phyloP scores from a whole-genome alignment of 2,797 vertebrate species.

The Mareca penelope region DNA sequence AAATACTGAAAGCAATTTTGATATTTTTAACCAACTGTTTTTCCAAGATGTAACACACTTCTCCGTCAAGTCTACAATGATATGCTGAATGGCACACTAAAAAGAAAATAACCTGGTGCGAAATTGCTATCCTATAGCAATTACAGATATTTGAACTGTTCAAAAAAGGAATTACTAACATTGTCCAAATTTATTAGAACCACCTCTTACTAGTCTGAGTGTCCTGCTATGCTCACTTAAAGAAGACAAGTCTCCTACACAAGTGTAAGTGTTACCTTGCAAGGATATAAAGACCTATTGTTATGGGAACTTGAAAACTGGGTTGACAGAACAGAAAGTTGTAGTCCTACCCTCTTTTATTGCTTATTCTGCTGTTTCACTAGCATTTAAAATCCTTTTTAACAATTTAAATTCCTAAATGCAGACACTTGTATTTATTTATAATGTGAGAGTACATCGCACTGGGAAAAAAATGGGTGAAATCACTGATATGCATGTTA shows the following conservation, averaged over 20 bases:
- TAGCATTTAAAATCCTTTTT: conserved; percentile 23
- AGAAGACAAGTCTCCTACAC: not conserved
- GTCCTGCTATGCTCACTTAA: not conserved
- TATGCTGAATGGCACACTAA: not conserved
- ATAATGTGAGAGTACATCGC: not conserved
- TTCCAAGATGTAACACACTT: not conserved
- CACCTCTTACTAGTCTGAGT: not conserved
- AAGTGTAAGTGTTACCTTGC: not conserved
- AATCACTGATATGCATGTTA: not conserved
- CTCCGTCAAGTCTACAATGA: not conserved
- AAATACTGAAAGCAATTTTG: not conserved
- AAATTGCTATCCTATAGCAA: not conserved
- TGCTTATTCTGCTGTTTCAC: not conserved
- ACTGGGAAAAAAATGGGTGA: conserved; percentile 37
- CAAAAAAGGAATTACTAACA: not conserved
- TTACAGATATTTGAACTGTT: not conserved
- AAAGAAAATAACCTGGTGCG: not conserved
- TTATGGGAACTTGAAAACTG: not conserved
- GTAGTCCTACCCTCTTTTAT: not conserved
- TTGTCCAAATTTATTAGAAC: not conserved
- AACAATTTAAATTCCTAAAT: conserved; percentile 33
- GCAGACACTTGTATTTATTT: not conserved
- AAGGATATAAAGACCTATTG: not conserved
- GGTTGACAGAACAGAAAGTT: not conserved
- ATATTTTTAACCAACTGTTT: not conserved